Conservation (phyloP, 1,140 invertebrate species). For the Calephelis nemesis region DNA sequence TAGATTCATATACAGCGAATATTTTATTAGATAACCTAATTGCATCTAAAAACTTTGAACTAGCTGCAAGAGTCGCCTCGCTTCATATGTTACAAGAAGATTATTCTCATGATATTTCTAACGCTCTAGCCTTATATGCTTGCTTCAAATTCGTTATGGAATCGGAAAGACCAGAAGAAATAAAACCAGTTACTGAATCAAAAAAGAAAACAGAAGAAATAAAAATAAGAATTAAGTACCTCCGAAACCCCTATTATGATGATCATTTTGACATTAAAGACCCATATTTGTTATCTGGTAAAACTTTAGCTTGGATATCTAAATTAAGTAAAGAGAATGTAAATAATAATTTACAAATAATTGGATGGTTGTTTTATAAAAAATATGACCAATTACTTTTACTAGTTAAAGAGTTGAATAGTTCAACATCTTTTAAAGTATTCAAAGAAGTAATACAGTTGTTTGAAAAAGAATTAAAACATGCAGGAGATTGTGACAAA, state of each 20-base stretch:
- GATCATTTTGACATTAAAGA: slow-evolving; percentile 92
- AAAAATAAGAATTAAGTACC: slow-evolving; percentile 87
- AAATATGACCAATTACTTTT: slow-evolving; percentile 82
- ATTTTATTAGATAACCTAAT: slow-evolving; percentile 91
- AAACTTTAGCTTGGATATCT: slow-evolving; percentile 85
- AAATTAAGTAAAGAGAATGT: slow-evolving; percentile 77
- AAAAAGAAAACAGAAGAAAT: slow-evolving; percentile 82
- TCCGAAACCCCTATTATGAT: slow-evolving; percentile 91
- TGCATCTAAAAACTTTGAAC: slow-evolving; percentile 83
- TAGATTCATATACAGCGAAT: slow-evolving; percentile 89
- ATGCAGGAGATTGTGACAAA: slow-evolving; percentile 45
- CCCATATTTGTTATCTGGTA: slow-evolving; percentile 85
- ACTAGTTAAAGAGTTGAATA: slow-evolving; percentile 53
- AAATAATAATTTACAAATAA: slow-evolving; percentile 82
- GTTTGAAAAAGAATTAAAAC: slow-evolving; percentile 42
- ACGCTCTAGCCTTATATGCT: slow-evolving; percentile 85
- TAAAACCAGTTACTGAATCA: slow-evolving; percentile 59
- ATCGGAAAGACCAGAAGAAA: slow-evolving; percentile 68
- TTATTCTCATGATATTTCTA: slow-evolving; percentile 85
- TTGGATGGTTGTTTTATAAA: slow-evolving; percentile 84
- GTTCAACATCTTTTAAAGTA: slow-evolving; percentile 47
- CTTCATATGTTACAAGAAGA: slow-evolving; percentile 95
- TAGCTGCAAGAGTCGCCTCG: slow-evolving; percentile 88
- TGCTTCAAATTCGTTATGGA: slow-evolving; percentile 87
- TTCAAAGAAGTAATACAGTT: slow-evolving; percentile 53